Conservation (phyloP, 1,140 invertebrate genomes). For the Forficula auricularia region DNA sequence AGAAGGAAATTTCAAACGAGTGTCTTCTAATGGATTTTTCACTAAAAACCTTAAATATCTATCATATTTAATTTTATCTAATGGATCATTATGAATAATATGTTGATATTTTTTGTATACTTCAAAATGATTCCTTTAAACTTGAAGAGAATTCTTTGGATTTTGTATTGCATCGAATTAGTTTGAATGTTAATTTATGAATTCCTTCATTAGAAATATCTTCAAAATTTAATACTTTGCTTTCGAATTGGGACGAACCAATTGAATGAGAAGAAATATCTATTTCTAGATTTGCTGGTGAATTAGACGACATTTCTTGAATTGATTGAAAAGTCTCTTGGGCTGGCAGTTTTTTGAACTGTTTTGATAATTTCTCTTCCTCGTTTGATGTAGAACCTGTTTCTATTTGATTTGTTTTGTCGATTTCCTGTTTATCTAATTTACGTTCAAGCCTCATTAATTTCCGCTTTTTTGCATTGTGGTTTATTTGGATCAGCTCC, state of each 20-base stretch:
- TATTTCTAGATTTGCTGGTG: too few relatives aligned
- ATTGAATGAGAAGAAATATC: too few relatives aligned
- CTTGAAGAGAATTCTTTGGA: conserved; percentile 4
- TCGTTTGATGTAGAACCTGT: too few relatives aligned
- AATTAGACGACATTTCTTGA: conserved; percentile 53
- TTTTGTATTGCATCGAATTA: too few relatives aligned
- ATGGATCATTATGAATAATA: conserved; percentile 61
- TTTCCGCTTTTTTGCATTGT: conserved; percentile 65
- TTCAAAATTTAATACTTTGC: too few relatives aligned
- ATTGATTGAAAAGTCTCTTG: conserved; percentile 46
- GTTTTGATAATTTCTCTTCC: too few relatives aligned
- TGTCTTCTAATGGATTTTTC: conserved; percentile 65
- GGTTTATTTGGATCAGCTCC: conserved; percentile 30
- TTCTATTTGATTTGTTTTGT: too few relatives aligned
- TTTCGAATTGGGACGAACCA: too few relatives aligned
- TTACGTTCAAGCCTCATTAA: conserved; percentile 54
- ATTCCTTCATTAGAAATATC: not conserved
- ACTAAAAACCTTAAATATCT: conserved; percentile 74
- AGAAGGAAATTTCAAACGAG: conserved; percentile 21
- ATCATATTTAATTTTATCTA: conserved; percentile 46
- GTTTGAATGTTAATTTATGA: not conserved
- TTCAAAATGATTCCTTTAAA: conserved; percentile 38
- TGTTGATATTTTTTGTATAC: conserved; percentile 85
- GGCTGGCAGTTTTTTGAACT: conserved; percentile 24
- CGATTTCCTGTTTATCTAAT: conserved; percentile 45